Evolutionary conservation across 2,113 vertebrate species (phyloP), one percentile per base, ranked within the genome.

Genomic region (Stigmatopora nigra): DNA sequence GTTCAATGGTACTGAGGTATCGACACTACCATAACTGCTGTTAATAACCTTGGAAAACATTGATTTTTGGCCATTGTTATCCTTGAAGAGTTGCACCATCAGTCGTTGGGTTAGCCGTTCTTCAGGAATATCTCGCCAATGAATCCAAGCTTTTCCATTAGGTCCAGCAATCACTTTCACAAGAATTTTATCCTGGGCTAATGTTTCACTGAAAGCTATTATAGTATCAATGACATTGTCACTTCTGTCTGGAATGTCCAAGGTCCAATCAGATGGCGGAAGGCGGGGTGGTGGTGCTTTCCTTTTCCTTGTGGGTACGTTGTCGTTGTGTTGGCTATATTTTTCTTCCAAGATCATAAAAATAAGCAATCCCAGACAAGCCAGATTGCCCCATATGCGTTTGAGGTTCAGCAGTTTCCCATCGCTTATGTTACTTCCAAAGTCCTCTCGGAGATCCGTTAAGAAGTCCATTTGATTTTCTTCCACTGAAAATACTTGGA

Each of bases 361-460:
- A 63, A 84, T 6, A 3, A 87, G 59, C 51, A 88, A 65, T 56
- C 77, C 85, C 8, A 87, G 76, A 44, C 70, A 67, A 46, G 85
- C 85, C 1, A 82, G 74, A 0, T 72, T 0, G 6, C 73, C 71
- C 86, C 79, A 86, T 0, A 1, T 63, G 56, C 71, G 67, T 53
- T 8, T 73, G 48, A 88, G 60, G 52, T 47, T 0, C 3, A 20
- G 3, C 17, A 86, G 15, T 35, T 69, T 16, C 5, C 1, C n/a
- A 19, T 72, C 12, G 22, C 69, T 22, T 11, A 67, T 61, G 0
- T 60, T 12, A 2, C 74, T 79, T 61, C 56, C 20, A 63, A 67
- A 82, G n/a, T 14, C 19, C 22, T 80, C 44, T 51, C 75, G 72
- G 69, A 87, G 75, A n/a, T 61, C 1, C 2, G 0, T 5, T 38